Base-by-base conservation (phyloP, 2,888 invertebrate genomes). In the Phalangium opilio region DNA sequence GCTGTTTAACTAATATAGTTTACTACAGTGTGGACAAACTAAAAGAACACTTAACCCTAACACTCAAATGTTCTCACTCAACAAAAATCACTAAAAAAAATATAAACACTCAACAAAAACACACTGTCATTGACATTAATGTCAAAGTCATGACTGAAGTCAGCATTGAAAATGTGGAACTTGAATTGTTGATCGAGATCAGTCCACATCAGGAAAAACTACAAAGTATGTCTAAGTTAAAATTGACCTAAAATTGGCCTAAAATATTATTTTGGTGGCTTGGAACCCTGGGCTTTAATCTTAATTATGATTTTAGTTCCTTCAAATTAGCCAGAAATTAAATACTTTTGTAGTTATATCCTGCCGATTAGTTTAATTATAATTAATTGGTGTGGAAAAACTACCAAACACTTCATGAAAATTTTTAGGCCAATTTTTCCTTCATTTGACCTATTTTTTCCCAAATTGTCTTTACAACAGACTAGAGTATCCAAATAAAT, bases 171-270 rank as follows among this genome's bases (percentile, higher is more conserved):
- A 76, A 74, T 47, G 73, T 86, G 42, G 90, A 93, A 65, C 73
- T 95, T 42, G 87, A 89, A 75, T 91, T 17, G 83, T 81, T 2
- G 93, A 95, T 64, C 78, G 84, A 4, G 93, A 95, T 66, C 86
- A 90, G 52, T 80, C 82, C 2, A 81, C 84, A 19, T 79, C 83
- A 47, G 78, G 85, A 1, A 82, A 81, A 64, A 69, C 85, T 47
- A 76, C 68, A 49, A 71, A 70, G 75, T 75, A 63, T 65, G 65
- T 57, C 10, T n/a, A n/a, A n/a, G n/a, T n/a, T n/a, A n/a, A 41
- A 41, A 20, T 14, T 5, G 2, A 18, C n/a, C 18, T n/a, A n/a
- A n/a, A n/a, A n/a, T n/a, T n/a, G n/a, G n/a, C n/a, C n/a, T n/a
- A n/a, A n/a, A n/a, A n/a, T n/a, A n/a, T n/a, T n/a, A n/a, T n/a